These are phyloP conservation scores for Petrosia ficiformis DNA, from an alignment of 37 sponge, comb jelly and placozoan species.

Conservation along the genomic window DNA sequence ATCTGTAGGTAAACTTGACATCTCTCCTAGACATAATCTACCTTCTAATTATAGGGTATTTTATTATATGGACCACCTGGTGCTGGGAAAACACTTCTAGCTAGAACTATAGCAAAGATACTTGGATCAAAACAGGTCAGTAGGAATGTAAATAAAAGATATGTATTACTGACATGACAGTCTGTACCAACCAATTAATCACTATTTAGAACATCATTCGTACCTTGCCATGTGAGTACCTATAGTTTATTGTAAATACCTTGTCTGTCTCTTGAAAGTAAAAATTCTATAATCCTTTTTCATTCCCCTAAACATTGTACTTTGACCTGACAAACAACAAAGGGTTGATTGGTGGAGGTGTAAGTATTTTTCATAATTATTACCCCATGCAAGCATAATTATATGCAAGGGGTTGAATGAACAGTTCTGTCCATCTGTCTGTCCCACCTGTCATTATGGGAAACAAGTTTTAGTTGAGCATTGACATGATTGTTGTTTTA, in stretches of 20 bases:
- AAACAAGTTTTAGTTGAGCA: no score
- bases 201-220: background rate
- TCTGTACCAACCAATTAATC: background rate
- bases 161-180: no score
- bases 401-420: no score
- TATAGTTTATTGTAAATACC: background rate
- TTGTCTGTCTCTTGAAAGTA: background rate
- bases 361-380: no score
- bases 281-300: background rate
- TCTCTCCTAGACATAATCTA: background rate
- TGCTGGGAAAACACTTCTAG: slow-evolving; percentile 97
- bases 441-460: no score
- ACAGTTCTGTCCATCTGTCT: no score
- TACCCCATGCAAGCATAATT: no score
- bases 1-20: background rate
- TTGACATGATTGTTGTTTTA: no score
- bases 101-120: slow-evolving; percentile 79
- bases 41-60: slow-evolving; percentile 66
- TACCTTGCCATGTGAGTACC: background rate
- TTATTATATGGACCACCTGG: slow-evolving; percentile 97
- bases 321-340: no score
- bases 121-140: slow-evolving; percentile 65
- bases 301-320: no score
- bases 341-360: no score
- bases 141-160: background rate